Base-by-base conservation (phyloP, 2,113 vertebrate species). In the Alouatta palliata region DNA sequence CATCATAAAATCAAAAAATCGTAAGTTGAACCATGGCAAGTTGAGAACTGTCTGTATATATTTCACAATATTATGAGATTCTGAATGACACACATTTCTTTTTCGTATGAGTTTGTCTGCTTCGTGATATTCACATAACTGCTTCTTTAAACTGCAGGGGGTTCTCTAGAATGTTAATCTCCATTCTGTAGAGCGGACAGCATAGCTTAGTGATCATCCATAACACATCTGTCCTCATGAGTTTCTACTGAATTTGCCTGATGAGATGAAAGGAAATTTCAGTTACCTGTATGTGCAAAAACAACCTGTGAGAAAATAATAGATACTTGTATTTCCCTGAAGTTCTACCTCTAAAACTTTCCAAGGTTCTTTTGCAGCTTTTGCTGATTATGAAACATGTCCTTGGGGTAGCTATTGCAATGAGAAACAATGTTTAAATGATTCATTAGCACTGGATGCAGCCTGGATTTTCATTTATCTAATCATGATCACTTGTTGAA, bases 401-500 rank as follows among this genome's bases (percentile, higher is more conserved):
- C 23, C 32, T 90, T 91, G 21, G 68, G 58, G 45, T 66, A 75
- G 54, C 66, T 73, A 25, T 30, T 77, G 37, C 23, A 87, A 27
- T 43, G 43, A 64, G 12, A 54, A 54, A 66, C 52, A 56, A 49
- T 91, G 32, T 73, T 92, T 95, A 73, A 91, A 58, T 61, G 75
- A 58, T 89, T 64, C 45, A 76, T 68, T 82, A 56, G 13, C 45
- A 68, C 47, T 68, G 68, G 45, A 73, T 76, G 54, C 76, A 83
- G 35, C 56, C 83, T 95, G 52, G 13, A 45, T 54, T 64, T 87
- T 95, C 64, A 81, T 81, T 95, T 91, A 86, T 66, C 68, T 76
- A 87, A 83, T 88, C 47, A 37, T 77, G 56, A 7, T 77, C 19
- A n/a, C 56, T 95, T 73, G 56, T 88, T 32, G 64, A 37, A 88